Conservation (phyloP, 2,113 vertebrate species). For the Cavia aperea region DNA sequence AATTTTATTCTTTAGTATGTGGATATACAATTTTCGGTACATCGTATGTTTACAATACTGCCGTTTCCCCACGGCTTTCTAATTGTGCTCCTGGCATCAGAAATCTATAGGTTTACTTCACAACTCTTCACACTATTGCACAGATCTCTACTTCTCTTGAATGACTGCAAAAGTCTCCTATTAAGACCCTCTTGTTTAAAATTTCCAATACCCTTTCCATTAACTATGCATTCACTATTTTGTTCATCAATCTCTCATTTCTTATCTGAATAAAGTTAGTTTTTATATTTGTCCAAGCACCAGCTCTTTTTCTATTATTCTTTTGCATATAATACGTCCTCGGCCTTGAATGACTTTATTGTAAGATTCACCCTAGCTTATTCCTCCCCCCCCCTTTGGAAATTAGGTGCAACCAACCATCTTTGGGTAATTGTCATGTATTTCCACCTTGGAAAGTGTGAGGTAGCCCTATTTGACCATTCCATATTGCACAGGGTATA, state of each 20-base stretch:
- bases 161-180: neutral
- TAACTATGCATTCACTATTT: neutral
- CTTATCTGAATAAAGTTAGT: neutral
- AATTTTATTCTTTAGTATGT: neutral
- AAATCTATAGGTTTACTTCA: neutral
- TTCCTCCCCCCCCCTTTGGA: neutral
- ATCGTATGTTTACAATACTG: neutral
- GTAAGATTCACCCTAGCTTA: neutral
- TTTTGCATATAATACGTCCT: neutral
- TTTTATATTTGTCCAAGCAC: neutral
- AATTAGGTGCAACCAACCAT: neutral
- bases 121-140: neutral
- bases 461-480: neutral
- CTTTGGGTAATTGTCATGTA: neutral
- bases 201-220: neutral
- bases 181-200: neutral
- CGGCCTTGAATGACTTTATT: neutral
- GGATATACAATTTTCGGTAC: neutral
- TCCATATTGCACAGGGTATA: neutral
- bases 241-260: neutral
- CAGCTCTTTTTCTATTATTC: neutral
- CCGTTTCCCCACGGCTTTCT: neutral
- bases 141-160: neutral
- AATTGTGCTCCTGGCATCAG: neutral
- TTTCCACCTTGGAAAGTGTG: neutral